These are phyloP conservation scores for Illadopsis cleaveri DNA, from an alignment of 2,113 vertebrate genomes.

Conservation along the genomic window DNA sequence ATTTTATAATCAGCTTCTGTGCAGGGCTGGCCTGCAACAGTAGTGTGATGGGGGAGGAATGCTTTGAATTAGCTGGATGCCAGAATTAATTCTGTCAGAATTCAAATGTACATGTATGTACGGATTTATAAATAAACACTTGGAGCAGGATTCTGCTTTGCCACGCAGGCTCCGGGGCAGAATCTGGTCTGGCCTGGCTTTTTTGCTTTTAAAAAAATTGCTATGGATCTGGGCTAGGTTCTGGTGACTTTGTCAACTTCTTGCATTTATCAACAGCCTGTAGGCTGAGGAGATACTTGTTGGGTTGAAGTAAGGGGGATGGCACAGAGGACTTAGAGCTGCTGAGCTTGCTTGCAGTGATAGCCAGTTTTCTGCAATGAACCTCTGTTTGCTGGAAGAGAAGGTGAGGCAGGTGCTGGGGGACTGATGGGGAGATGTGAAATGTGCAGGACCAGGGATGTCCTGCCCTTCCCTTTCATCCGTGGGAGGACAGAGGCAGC, in stretches of 20 bases:
- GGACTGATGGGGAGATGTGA: neutral
- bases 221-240: neutral
- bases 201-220: neutral
- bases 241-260: constrained; percentile 33
- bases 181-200: neutral
- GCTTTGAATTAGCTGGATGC: constrained; percentile 66
- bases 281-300: neutral
- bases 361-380: neutral
- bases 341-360: neutral
- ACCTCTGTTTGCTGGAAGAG: neutral
- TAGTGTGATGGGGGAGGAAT: constrained; percentile 64
- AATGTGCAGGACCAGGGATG: neutral
- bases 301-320: neutral
- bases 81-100: constrained; percentile 66
- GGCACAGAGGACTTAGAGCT: neutral
- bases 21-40: constrained; percentile 55
- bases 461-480: neutral
- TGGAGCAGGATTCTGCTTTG: constrained; percentile 26
- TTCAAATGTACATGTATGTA: constrained; percentile 59
- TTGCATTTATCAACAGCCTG: neutral
- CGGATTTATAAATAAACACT: constrained; percentile 59
- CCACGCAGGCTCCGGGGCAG: neutral
- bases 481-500: neutral
- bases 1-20: constrained; percentile 66
- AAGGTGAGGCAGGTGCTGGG: neutral